Conservation (phyloP, 2,797 vertebrate species). For the Anas capensis region DNA sequence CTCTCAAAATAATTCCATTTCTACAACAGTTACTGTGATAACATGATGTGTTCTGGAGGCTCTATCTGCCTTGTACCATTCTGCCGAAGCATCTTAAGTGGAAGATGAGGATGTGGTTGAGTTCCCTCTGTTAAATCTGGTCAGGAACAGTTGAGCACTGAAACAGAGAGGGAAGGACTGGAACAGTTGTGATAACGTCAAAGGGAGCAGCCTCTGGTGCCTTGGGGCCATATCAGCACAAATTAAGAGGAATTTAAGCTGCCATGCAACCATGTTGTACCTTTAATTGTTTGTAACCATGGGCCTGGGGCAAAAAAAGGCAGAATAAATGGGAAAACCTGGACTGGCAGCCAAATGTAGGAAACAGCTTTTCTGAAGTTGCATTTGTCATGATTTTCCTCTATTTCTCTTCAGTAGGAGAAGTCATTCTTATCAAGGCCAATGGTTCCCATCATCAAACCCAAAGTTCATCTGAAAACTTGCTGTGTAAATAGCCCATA, state of each 20-base stretch:
- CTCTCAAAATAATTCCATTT: not conserved
- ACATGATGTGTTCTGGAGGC: not conserved
- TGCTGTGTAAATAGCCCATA: not conserved
- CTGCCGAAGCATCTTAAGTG: not conserved
- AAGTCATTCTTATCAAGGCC: not conserved
- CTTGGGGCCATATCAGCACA: accelerated
- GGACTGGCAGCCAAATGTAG: not conserved
- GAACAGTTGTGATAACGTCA: not conserved
- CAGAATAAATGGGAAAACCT: not conserved
- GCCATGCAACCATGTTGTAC: not conserved
- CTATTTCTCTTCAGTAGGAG: not conserved
- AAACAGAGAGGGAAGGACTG: accelerated
- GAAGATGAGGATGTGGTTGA: not conserved
- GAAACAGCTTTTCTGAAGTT: not conserved
- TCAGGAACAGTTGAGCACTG: not conserved
- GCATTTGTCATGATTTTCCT: not conserved
- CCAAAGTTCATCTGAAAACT: not conserved
- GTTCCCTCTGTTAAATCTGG: not conserved
- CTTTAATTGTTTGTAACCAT: not conserved
- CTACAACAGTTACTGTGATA: not conserved
- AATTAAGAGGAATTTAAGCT: not conserved
- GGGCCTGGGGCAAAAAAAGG: not conserved
- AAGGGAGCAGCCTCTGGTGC: not conserved
- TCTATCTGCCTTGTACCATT: not conserved
- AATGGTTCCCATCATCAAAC: not conserved